Percentiles rank a stretch among this genome's conserved stretches.
Evolutionary conservation across 2,888 invertebrate species (phyloP).

Genomic region (Eurytoma californica): DNA sequence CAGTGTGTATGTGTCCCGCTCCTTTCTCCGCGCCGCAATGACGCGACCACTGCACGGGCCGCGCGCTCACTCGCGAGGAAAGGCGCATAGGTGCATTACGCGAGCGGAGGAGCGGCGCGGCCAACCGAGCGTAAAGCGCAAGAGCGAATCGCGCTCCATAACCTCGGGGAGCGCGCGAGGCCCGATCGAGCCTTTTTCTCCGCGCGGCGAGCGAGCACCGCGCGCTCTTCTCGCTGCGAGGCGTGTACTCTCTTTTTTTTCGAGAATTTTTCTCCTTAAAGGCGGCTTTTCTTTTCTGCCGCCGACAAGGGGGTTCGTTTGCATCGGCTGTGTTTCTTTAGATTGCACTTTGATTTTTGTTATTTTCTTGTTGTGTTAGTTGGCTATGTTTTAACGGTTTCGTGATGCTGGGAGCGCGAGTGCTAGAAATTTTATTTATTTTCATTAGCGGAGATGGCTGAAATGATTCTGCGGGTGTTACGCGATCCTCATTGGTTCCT

Average conservation of each 20-base stretch:
- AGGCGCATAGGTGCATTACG: slow-evolving; percentile 47
- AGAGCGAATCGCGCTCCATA: slow-evolving; percentile 69
- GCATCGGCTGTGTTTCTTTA: too few relatives aligned
- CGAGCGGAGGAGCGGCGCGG: slow-evolving; percentile 64
- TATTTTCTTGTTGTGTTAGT: too few relatives aligned
- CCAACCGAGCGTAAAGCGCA: slow-evolving; percentile 70
- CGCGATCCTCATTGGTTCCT: slow-evolving; percentile 25
- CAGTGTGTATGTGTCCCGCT: neutral
- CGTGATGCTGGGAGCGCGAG: too few relatives aligned
- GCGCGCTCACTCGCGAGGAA: slow-evolving; percentile 56
- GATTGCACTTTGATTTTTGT: too few relatives aligned
- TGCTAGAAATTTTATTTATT: neutral
- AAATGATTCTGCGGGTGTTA: slow-evolving; percentile 16
- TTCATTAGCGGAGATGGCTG: neutral
- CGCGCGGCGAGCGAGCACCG: slow-evolving; percentile 15
- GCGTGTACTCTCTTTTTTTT: too few relatives aligned
- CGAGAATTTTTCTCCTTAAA: too few relatives aligned
- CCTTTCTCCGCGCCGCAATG: slow-evolving; percentile 11
- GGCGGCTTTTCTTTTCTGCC: too few relatives aligned
- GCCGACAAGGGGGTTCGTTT: too few relatives aligned
- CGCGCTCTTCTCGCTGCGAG: too few relatives aligned
- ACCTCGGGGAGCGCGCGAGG: slow-evolving; percentile 60
- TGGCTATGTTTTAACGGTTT: too few relatives aligned
- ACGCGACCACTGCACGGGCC: neutral
- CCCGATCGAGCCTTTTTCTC: neutral